Conservation (phyloP, 1,140 invertebrate species). For the Muscidifurax raptorellus region DNA sequence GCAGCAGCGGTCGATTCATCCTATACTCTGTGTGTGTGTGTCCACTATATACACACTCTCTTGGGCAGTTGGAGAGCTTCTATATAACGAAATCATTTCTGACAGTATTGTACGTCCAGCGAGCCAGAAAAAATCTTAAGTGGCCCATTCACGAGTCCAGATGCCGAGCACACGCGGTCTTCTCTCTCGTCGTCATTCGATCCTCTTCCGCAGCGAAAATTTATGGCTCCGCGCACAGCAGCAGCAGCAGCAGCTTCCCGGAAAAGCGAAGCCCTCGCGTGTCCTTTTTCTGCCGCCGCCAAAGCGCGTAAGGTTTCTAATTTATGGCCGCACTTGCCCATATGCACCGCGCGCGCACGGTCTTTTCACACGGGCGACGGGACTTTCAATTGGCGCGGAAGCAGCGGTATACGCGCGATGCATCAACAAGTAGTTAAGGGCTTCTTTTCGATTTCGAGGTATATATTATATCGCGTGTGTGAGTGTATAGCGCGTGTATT, state of each 20-base stretch:
- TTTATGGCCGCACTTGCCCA: slow-evolving; percentile 44
- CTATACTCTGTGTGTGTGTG: background rate
- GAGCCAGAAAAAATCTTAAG: slow-evolving; percentile 13
- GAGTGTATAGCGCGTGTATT: slow-evolving; percentile 4
- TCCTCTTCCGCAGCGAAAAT: slow-evolving; percentile 40
- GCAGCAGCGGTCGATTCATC: no score
- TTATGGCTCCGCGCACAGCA: slow-evolving; percentile 23
- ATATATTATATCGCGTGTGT: no score
- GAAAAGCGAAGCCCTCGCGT: slow-evolving; percentile 33
- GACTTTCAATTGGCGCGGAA: background rate
- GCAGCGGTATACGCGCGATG: background rate
- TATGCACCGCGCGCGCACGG: background rate
- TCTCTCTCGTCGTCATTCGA: slow-evolving; percentile 31
- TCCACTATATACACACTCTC: background rate
- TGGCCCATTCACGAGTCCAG: slow-evolving; percentile 22
- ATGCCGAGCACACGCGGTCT: slow-evolving; percentile 17
- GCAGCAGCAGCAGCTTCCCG: slow-evolving; percentile 15
- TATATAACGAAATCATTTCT: background rate
- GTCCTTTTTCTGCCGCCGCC: slow-evolving; percentile 27
- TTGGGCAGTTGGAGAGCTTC: no score
- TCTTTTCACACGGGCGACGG: slow-evolving; percentile 39
- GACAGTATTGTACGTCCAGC: background rate
- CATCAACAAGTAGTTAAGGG: slow-evolving; percentile 33
- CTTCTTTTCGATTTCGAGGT: slow-evolving; percentile 2
- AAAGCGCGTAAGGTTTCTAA: slow-evolving; percentile 37